These are phyloP conservation scores for Pteropus alecto DNA, from an alignment of 2,113 vertebrate species.

Conservation along the genomic window DNA sequence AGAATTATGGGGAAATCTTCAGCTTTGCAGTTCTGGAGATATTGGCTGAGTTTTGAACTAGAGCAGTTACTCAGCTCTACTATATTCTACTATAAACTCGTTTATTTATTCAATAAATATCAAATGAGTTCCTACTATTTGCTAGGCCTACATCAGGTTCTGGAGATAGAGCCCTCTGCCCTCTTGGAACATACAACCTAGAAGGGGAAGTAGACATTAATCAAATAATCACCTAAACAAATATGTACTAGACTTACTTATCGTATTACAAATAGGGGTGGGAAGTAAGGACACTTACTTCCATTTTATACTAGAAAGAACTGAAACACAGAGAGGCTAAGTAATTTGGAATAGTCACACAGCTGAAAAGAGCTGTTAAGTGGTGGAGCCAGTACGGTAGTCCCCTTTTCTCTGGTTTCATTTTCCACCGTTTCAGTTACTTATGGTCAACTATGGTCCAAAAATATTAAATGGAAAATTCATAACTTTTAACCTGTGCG, in stretches of 20 bases:
- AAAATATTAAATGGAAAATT: not conserved
- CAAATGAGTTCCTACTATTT: not conserved
- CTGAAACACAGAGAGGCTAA: not conserved
- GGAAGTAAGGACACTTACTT: not conserved
- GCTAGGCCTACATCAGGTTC: not conserved
- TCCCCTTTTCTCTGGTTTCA: not conserved
- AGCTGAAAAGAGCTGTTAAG: not conserved
- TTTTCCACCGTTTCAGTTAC: not conserved
- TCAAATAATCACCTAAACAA: not conserved
- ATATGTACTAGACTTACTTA: not conserved
- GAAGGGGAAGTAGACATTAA: not conserved
- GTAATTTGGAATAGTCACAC: not conserved
- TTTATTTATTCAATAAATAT: slow-evolving; percentile 30
- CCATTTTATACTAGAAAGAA: not conserved
- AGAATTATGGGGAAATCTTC: slow-evolving; percentile 52
- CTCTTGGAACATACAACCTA: not conserved
- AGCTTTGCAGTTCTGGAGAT: not conserved
- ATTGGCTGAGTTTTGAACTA: not conserved
- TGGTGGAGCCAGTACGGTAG: not conserved
- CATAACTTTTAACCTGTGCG: not conserved
- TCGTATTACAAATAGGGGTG: not conserved
- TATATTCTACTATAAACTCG: not conserved
- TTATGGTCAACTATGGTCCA: not conserved
- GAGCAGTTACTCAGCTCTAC: not conserved
- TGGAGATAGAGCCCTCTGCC: not conserved